Percentiles rank a stretch among this genome's conserved stretches.
These are phyloP conservation scores for Drosophila algonquin DNA, from an alignment of 2,888 invertebrate genomes.

Conservation along the genomic window DNA sequence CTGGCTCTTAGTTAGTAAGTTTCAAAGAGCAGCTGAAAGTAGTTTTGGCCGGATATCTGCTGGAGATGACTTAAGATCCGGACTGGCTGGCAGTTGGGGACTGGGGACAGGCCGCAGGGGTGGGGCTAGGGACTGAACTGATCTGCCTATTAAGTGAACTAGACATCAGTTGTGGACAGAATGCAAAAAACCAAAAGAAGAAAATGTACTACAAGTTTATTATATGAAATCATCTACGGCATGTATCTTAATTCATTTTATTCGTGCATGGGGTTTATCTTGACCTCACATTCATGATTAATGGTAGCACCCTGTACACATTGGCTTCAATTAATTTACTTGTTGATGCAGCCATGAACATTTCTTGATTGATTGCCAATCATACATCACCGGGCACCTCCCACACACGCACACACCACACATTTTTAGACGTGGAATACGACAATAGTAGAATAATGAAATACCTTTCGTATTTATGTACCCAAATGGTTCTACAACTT, in stretches of 20 bases:
- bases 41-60: slow-evolving; percentile 38
- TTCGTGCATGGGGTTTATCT: too few relatives aligned
- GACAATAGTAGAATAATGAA: too few relatives aligned
- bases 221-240: too few relatives aligned
- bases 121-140: not conserved
- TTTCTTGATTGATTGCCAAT: slow-evolving; percentile 25
- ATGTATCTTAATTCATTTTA: too few relatives aligned
- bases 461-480: not conserved
- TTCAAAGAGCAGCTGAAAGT: slow-evolving; percentile 50
- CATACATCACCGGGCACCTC: slow-evolving; percentile 12
- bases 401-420: not conserved
- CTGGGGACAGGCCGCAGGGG: too few relatives aligned
- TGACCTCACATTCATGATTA: too few relatives aligned
- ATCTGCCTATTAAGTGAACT: not conserved
- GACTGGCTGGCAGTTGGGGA: not conserved
- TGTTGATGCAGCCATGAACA: not conserved
- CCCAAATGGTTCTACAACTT: too few relatives aligned
- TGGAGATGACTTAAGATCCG: not conserved
- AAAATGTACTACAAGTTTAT: too few relatives aligned
- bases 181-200: too few relatives aligned
- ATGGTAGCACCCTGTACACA: not conserved
- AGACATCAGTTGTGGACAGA: not conserved
- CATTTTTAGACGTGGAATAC: not conserved
- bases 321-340: slow-evolving; percentile 19
- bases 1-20: slow-evolving; percentile 59